phyloP scores from a whole-genome alignment of 2,888 invertebrate genomes.

The Rapana venosa region DNA sequence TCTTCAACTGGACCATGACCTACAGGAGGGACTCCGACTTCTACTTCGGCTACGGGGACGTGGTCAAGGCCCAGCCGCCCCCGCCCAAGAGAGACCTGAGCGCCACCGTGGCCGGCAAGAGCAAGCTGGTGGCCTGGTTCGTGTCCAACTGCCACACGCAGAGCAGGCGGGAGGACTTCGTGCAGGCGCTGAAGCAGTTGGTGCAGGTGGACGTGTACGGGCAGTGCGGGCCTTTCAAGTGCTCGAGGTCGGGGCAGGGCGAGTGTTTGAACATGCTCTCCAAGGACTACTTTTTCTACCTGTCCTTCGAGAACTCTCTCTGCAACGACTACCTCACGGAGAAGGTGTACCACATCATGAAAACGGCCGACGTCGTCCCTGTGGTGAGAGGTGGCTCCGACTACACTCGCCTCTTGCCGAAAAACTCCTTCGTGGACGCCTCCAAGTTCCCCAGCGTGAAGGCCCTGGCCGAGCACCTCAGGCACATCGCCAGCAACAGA shows the following conservation, averaged over 20 bases:
- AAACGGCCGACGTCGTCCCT: constrained; percentile 39
- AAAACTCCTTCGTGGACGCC: constrained; percentile 37
- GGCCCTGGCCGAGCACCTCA: constrained; percentile 36
- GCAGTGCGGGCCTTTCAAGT: constrained; percentile 34
- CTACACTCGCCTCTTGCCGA: constrained; percentile 39
- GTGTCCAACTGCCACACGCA: constrained; percentile 41
- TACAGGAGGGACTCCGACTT: constrained; percentile 49
- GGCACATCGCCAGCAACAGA: constrained; percentile 27
- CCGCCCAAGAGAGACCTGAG: not conserved
- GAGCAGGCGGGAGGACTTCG: constrained; percentile 39
- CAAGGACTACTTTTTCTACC: constrained; percentile 48
- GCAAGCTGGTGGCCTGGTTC: constrained; percentile 44
- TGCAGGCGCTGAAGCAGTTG: constrained; percentile 23
- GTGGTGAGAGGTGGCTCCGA: constrained; percentile 40
- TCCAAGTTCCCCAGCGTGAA: constrained; percentile 38
- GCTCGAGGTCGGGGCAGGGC: not conserved
- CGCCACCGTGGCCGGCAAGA: constrained; percentile 26
- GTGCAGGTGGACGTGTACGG: constrained; percentile 46
- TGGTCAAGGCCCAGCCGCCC: not conserved
- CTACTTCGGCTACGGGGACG: constrained; percentile 45
- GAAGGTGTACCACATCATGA: constrained; percentile 48
- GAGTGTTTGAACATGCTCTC: constrained; percentile 37
- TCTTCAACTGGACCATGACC: constrained; percentile 52
- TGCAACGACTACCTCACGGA: constrained; percentile 52
- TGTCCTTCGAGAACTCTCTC: constrained; percentile 48